A percentile compares a stretch with the other conserved stretches of the same genome.
Conservation (phyloP, 2,797 vertebrate species). For the Melanotaenia pygmaea region DNA sequence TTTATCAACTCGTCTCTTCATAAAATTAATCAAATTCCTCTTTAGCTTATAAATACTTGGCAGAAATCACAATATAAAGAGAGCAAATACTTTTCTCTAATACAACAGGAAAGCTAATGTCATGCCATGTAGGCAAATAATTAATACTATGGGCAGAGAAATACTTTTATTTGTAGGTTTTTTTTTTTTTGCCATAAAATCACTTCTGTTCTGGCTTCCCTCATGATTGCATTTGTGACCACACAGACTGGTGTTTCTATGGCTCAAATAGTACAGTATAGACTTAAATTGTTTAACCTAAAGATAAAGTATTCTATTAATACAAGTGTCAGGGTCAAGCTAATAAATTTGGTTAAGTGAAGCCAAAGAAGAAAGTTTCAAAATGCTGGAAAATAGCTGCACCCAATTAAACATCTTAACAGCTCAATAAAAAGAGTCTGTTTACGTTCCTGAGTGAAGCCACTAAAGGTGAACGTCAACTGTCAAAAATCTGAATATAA, state of each 20-base stretch:
- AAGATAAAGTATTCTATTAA: background rate
- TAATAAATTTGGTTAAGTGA: background rate
- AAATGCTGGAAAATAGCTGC: background rate
- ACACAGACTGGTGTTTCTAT: background rate
- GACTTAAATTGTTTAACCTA: background rate
- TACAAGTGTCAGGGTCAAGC: background rate
- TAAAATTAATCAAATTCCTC: background rate
- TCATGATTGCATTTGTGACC: background rate
- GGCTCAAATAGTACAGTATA: background rate
- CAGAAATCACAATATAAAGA: background rate
- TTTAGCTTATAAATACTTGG: background rate
- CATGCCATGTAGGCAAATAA: background rate
- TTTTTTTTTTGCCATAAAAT: background rate
- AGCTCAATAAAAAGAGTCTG: background rate
- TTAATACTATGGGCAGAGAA: background rate
- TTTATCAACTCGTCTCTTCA: background rate
- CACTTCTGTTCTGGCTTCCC: background rate
- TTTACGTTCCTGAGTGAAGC: background rate
- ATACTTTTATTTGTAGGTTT: background rate
- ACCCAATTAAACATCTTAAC: background rate
- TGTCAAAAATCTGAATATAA: background rate
- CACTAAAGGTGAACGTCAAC: background rate
- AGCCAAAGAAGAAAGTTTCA: background rate
- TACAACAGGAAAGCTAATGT: background rate
- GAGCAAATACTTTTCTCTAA: background rate